These are phyloP conservation scores for Noctua comes DNA, from an alignment of 2,888 invertebrate genomes.

Conservation along the genomic window DNA sequence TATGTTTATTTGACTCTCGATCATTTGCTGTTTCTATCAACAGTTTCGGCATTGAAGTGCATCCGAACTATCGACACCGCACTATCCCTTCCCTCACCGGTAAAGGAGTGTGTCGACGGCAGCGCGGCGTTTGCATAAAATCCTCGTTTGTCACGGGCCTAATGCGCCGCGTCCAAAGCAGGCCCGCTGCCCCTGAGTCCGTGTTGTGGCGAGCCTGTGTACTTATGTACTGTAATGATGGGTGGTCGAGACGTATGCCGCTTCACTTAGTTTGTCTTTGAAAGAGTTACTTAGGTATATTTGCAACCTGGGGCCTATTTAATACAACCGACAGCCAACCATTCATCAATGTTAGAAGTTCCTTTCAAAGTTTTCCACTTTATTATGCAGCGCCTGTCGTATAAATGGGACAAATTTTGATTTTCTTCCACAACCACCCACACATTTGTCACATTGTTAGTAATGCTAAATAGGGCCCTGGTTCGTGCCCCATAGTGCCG, in stretches of 20 bases:
- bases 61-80: conserved; percentile 48
- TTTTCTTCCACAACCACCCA: background rate
- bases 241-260: conserved; percentile 18
- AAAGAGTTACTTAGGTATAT: background rate
- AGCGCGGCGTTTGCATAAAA: conserved; percentile 86
- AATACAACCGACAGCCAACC: background rate
- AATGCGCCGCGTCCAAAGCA: conserved; percentile 85
- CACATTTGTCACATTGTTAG: background rate
- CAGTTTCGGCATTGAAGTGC: background rate
- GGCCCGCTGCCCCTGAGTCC: conserved; percentile 51
- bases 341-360: background rate
- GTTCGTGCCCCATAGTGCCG: no score
- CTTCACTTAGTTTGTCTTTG: conserved; percentile 23
- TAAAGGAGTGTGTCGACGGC: conserved; percentile 84
- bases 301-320: background rate
- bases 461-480: background rate
- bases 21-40: background rate
- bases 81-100: conserved; percentile 67
- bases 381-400: background rate
- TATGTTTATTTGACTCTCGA: background rate
- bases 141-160: conserved; percentile 88
- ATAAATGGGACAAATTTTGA: background rate
- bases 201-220: conserved; percentile 55
- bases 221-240: conserved; percentile 43
- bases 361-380: background rate